Evolutionary conservation across 2,113 vertebrate genomes (phyloP).

Genomic region (Alouatta palliata): DNA sequence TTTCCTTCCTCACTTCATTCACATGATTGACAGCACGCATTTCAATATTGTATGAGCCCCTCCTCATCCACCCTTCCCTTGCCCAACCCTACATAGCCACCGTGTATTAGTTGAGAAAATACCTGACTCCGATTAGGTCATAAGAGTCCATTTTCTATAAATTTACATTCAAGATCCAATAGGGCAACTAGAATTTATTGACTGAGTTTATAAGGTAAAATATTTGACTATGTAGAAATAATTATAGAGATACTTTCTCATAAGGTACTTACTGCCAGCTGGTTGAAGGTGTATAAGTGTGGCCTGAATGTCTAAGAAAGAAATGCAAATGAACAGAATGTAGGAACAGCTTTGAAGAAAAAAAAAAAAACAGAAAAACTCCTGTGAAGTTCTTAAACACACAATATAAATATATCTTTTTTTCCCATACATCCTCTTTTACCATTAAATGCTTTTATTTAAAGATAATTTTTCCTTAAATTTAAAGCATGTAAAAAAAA

Average conservation of each 20-base stretch:
- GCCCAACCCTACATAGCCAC: accelerated
- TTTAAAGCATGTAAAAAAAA: neutral
- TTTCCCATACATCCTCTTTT: neutral
- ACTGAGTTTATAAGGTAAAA: neutral
- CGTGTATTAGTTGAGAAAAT: neutral
- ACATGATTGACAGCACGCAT: neutral
- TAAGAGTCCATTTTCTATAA: neutral
- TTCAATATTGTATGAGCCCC: neutral
- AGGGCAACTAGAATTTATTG: neutral
- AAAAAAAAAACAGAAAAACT: neutral
- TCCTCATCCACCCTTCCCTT: accelerated
- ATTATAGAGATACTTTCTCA: neutral
- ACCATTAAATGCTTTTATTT: neutral
- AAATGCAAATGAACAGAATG: neutral
- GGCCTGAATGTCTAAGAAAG: neutral
- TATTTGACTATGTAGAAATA: neutral
- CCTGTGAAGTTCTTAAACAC: neutral
- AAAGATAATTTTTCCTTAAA: neutral
- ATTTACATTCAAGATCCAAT: neutral
- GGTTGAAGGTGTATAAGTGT: neutral
- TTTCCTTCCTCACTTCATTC: neutral
- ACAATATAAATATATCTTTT: neutral
- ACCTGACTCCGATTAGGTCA: neutral
- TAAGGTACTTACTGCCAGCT: neutral
- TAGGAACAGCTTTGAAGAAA: neutral